Evolutionary conservation across 2,113 vertebrate genomes (phyloP).

Genomic region (Poicephalus meyeri): DNA sequence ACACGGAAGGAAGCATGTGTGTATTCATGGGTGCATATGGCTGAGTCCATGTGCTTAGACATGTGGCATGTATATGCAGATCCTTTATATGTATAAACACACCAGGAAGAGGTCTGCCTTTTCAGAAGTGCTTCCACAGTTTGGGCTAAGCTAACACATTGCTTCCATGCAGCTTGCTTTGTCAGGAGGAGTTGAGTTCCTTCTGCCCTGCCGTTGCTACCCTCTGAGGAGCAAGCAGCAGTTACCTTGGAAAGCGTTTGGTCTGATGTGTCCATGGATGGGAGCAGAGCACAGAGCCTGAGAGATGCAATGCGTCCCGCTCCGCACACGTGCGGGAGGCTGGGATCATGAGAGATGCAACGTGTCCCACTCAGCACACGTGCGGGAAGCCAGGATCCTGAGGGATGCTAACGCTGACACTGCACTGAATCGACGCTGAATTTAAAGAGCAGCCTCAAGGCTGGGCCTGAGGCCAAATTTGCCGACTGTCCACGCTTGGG

Average conservation of each 20-base stretch:
- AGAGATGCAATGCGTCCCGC: neutral
- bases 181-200: neutral
- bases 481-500: neutral
- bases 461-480: constrained; percentile 61
- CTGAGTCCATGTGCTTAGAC: constrained; percentile 26
- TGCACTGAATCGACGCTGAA: neutral
- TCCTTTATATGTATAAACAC: constrained; percentile 21
- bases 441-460: constrained; percentile 65
- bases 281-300: accelerated
- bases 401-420: neutral
- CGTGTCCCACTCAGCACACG: accelerated
- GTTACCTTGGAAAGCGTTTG: neutral
- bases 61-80: constrained; percentile 49
- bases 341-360: accelerated
- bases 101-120: constrained; percentile 13
- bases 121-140: neutral
- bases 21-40: constrained; percentile 28
- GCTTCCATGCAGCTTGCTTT: neutral
- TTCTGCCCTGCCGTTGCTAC: neutral
- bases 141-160: neutral
- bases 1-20: neutral
- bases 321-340: accelerated
- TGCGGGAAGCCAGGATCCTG: accelerated
- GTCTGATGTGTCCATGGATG: accelerated
- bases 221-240: neutral